Conservation (phyloP, 2,113 vertebrate genomes). For the Calyptomena viridis region DNA sequence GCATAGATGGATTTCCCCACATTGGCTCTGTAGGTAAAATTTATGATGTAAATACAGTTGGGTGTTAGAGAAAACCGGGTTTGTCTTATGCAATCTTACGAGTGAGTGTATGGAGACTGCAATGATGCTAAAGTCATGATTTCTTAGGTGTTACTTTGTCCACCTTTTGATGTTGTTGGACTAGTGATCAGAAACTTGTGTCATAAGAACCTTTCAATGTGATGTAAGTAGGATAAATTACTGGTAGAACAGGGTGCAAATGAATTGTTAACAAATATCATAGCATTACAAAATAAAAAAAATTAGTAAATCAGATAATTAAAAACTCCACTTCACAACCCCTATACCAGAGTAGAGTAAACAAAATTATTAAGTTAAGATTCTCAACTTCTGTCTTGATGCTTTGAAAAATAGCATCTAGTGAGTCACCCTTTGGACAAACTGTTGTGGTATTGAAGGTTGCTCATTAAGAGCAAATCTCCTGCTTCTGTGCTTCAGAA, state of each 20-base stretch:
- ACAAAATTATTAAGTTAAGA: not conserved
- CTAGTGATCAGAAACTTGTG: not conserved
- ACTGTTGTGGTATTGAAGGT: not conserved
- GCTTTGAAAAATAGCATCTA: not conserved
- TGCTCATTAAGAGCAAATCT: not conserved
- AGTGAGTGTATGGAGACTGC: not conserved
- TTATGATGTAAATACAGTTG: not conserved
- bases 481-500: not conserved
- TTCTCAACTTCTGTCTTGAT: not conserved
- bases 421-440: not conserved
- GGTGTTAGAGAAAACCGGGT: not conserved
- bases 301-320: not conserved
- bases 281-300: not conserved
- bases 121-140: not conserved
- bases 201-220: not conserved
- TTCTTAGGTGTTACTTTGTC: not conserved
- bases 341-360: not conserved
- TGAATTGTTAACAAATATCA: not conserved
- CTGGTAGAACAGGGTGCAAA: not conserved
- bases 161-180: not conserved
- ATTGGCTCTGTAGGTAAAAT: not conserved
- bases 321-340: not conserved
- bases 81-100: not conserved
- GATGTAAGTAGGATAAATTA: not conserved
- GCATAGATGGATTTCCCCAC: not conserved